Evolutionary conservation across 1,140 invertebrate species (phyloP), one percentile per base, ranked within the genome.

Genomic region (Drosophila equinoxialis): DNA sequence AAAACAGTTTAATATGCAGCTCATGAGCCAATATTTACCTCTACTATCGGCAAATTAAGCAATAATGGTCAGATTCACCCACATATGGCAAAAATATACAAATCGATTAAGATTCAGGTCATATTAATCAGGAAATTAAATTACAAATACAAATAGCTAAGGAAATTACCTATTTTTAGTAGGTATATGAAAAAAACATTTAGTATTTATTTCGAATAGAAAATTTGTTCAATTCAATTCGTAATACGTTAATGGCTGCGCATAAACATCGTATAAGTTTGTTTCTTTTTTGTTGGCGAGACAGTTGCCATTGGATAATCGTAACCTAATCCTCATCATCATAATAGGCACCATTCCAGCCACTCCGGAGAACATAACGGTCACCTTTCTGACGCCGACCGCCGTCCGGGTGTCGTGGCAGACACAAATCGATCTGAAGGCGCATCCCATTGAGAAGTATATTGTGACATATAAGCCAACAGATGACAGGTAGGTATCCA

Each of bases 401-500:
- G 95, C 96, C 10, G 96, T 97, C 51, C 94, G 95, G 68, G 96
- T 97, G 1, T 96, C 96, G 58, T 97, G 96, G 96, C 95, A 95
- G 51, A 96, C 96, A 23, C 94, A 95, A 58, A 93, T 95, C 66
- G 95, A 96, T 74, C 92, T 94, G 74, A 90, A 85, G 77, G 87
- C 90, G 68, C 87, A 91, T 86, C 93, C 95, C 66, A 95, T 96
- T 61, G 96, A 97, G 73, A 97, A 97, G 91, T 97, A 96, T 93
- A 96, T 97, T 92, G 96, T 97, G 84, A 96, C 95, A 14, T 97
- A 97, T 62, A 92, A 92, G 72, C 91, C 91, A 51, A 91, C 91
- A 62, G 91, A 92, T 78, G 91, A 91, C 84, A 91, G 91, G 91
- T 92, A 92, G 80, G 87, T 87, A 87, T 76, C 76, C 73, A 51